Evolutionary conservation across 2,888 invertebrate genomes (phyloP).

Genomic region (Lasioglossum morio): DNA sequence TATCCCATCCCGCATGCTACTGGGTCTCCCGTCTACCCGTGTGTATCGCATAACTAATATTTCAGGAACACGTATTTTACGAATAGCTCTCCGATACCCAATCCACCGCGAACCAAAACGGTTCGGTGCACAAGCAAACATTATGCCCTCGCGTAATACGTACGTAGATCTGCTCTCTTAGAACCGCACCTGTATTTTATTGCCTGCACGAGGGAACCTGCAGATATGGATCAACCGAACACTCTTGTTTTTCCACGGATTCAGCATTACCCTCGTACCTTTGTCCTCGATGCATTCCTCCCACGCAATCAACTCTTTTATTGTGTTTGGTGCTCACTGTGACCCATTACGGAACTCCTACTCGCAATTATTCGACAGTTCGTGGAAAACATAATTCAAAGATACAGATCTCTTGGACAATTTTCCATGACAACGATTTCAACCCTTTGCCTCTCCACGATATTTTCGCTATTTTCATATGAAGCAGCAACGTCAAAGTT

Average conservation of each 20-base stretch:
- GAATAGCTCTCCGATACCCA: constrained; percentile 17
- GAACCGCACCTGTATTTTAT: constrained; percentile 39
- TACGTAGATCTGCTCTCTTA: constrained; percentile 23
- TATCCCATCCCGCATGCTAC: constrained; percentile 22
- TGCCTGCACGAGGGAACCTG: constrained; percentile 3
- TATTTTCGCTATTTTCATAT: too few relatives aligned
- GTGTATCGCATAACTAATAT: constrained; percentile 19
- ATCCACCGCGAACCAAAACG: constrained; percentile 27
- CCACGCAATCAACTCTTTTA: neutral
- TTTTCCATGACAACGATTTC: neutral
- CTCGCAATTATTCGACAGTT: neutral
- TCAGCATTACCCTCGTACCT: neutral
- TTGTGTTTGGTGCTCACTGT: neutral
- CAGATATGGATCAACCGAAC: neutral
- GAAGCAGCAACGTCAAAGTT: too few relatives aligned
- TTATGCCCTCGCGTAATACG: constrained; percentile 3
- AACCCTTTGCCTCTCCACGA: neutral
- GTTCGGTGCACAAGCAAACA: constrained; percentile 33
- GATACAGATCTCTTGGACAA: neutral
- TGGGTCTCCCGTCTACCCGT: neutral
- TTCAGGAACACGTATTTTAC: constrained; percentile 45
- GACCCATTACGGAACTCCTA: neutral
- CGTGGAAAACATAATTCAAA: neutral
- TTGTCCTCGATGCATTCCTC: neutral
- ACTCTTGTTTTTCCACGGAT: neutral